Conservation (phyloP, 2,113 vertebrate species). For the Tapirus terrestris region DNA sequence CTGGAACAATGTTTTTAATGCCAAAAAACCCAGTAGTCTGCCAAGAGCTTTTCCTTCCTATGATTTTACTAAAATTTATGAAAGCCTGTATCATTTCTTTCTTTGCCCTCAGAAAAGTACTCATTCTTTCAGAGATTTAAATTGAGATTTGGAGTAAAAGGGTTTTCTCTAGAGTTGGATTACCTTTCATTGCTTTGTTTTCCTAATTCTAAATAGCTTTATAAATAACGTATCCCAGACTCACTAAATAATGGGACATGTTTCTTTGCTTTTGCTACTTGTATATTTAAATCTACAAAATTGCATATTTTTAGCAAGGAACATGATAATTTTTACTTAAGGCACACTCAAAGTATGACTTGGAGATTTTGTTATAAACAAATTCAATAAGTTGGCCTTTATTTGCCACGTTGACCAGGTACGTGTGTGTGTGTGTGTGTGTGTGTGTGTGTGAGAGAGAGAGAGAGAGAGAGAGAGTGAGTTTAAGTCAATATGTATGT, state of each 20-base stretch:
- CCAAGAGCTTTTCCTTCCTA: slow-evolving; percentile 20
- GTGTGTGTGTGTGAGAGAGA: background rate
- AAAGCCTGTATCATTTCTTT: background rate
- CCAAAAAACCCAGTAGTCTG: background rate
- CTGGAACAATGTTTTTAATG: background rate
- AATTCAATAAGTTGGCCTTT: background rate
- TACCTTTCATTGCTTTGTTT: slow-evolving; percentile 20
- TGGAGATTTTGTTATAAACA: background rate
- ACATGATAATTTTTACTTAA: background rate
- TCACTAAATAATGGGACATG: background rate
- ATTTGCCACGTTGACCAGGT: background rate
- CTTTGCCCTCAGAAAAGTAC: background rate
- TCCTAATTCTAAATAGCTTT: slow-evolving; percentile 27
- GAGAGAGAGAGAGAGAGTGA: background rate
- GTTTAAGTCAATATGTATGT: background rate
- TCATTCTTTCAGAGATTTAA: background rate
- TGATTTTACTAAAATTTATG: background rate
- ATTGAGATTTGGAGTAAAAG: slow-evolving; percentile 28
- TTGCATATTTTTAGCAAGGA: background rate
- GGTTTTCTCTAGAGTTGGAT: background rate
- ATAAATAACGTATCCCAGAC: background rate
- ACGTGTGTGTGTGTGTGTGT: background rate
- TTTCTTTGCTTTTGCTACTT: background rate
- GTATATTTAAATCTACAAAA: background rate
- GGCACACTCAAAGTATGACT: background rate